Evolutionary conservation across 1,140 invertebrate species (phyloP).

Genomic region (Drosophila tropicalis): DNA sequence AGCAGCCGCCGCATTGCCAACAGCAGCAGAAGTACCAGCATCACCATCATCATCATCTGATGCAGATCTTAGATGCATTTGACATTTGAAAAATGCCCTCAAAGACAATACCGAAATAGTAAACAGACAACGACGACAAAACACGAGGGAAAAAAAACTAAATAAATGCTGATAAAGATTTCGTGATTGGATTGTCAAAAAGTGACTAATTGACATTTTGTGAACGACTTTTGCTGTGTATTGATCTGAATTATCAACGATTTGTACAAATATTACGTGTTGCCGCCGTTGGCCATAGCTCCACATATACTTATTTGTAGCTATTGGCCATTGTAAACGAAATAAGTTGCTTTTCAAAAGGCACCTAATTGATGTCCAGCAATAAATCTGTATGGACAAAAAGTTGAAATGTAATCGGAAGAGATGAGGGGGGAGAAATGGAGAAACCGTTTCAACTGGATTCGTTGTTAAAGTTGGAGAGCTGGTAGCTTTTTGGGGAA

Average conservation of each 20-base stretch:
- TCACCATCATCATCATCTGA: neutral
- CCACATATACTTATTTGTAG: neutral
- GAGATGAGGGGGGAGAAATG: neutral
- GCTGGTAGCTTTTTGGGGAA: conserved; percentile 1
- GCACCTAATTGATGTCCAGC: conserved; percentile 70
- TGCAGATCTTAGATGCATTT: conserved; percentile 44
- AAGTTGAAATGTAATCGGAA: too few relatives aligned
- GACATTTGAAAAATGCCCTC: conserved; percentile 76
- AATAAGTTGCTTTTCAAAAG: conserved; percentile 22
- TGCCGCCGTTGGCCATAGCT: conserved; percentile 21
- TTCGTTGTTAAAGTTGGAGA: conserved; percentile 1
- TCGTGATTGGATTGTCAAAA: conserved; percentile 46
- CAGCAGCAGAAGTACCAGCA: neutral
- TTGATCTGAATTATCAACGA: conserved; percentile 74
- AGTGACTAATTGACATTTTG: conserved; percentile 67
- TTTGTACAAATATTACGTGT: conserved; percentile 62
- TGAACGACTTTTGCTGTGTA: conserved; percentile 31
- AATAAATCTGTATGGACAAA: conserved; percentile 61
- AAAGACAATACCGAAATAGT: conserved; percentile 67
- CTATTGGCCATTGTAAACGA: neutral
- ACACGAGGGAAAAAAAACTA: conserved; percentile 12
- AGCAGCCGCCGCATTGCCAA: neutral
- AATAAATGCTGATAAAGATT: conserved; percentile 53
- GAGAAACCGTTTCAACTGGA: neutral
- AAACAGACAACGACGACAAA: conserved; percentile 49